Evolutionary conservation across 2,888 invertebrate genomes (phyloP).

Genomic region (Apotomis turbidana): DNA sequence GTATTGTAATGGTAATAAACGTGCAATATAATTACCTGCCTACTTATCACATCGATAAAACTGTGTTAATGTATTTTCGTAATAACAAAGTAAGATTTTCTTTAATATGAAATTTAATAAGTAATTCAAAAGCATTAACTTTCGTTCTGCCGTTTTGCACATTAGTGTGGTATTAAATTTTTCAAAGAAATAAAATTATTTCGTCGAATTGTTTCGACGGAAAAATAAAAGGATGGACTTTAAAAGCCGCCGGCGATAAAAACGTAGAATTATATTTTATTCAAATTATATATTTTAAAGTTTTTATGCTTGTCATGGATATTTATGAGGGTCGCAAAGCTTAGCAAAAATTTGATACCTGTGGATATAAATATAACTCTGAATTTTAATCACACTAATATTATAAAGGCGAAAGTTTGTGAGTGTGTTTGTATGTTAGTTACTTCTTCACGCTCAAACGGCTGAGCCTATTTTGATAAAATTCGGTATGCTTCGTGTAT

Average conservation of each 20-base stretch:
- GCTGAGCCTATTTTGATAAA: too few relatives aligned
- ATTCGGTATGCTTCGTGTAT: too few relatives aligned
- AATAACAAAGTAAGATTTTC: background rate
- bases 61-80: constrained; percentile 7
- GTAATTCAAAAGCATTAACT: constrained; percentile 19
- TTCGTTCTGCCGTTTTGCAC: constrained; percentile 34
- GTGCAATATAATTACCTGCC: constrained; percentile 8
- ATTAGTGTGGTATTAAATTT: constrained; percentile 14
- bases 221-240: constrained; percentile 24
- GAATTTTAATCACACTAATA: background rate
- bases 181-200: constrained; percentile 15
- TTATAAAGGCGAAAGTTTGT: too few relatives aligned
- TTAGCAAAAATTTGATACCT: constrained; percentile 47
- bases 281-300: constrained; percentile 42
- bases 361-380: constrained; percentile 2
- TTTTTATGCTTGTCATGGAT: constrained; percentile 51
- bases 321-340: constrained; percentile 51
- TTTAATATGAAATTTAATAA: constrained; percentile 8
- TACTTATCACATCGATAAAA: constrained; percentile 20
- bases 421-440: too few relatives aligned
- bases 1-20: constrained; percentile 5
- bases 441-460: too few relatives aligned
- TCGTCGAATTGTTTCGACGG: constrained; percentile 6
- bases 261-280: constrained; percentile 36
- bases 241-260: constrained; percentile 31